phyloP scores from a whole-genome alignment of 2,888 invertebrate genomes.

The Phyto melanocephala region DNA sequence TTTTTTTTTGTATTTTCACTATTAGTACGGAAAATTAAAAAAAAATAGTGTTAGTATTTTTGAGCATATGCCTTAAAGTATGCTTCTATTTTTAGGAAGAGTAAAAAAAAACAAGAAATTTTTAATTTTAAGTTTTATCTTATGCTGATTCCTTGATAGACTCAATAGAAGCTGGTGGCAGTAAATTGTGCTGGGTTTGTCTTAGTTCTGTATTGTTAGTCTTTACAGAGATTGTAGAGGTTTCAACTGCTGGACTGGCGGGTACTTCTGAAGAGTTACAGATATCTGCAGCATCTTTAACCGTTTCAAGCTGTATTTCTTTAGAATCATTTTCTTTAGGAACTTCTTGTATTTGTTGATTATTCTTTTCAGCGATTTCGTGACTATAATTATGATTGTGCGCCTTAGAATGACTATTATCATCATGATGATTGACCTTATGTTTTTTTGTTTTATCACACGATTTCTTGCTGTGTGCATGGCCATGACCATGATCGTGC shows the following conservation, averaged over 20 bases:
- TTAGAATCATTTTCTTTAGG: background rate
- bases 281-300: background rate
- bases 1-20: too few species aligned
- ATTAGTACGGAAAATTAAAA: too few species aligned
- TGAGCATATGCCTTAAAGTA: background rate
- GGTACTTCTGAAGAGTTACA: background rate
- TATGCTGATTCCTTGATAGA: background rate
- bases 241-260: background rate
- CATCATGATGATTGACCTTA: background rate
- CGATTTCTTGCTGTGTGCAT: slow-evolving; percentile 35
- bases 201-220: slow-evolving; percentile 7
- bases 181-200: background rate
- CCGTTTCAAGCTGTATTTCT: background rate
- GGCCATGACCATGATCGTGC: background rate
- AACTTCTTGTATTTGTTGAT: background rate
- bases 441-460: slow-evolving; percentile 21
- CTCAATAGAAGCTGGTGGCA: background rate
- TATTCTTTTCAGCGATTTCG: background rate
- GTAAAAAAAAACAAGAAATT: background rate
- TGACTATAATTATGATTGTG: slow-evolving; percentile 4
- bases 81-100: background rate
- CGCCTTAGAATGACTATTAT: background rate
- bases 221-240: background rate
- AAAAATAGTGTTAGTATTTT: background rate
- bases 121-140: background rate